Evolutionary conservation across 2,113 vertebrate genomes (phyloP).

Genomic region (Tenebrosternarchus preto): DNA sequence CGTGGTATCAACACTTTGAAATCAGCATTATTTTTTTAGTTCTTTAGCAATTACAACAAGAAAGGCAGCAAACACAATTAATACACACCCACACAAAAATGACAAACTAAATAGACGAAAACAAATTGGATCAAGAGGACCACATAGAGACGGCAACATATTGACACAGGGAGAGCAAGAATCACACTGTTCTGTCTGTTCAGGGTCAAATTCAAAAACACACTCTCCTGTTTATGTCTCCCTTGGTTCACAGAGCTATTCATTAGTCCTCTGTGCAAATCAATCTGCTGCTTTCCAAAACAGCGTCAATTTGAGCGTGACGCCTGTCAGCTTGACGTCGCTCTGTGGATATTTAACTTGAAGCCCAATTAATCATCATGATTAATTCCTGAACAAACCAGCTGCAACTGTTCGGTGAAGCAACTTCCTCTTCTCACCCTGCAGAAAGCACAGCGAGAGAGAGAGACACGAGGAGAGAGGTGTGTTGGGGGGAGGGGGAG

Average conservation of each 20-base stretch:
- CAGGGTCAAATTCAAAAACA: slow-evolving; percentile 58
- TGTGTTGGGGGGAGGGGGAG: slow-evolving; percentile 17
- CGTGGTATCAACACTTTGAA: neutral
- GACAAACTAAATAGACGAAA: neutral
- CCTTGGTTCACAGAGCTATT: slow-evolving; percentile 71
- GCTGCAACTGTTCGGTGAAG: slow-evolving; percentile 72
- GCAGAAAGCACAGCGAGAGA: slow-evolving; percentile 42
- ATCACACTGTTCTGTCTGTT: slow-evolving; percentile 44
- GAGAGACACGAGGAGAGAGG: slow-evolving; percentile 30
- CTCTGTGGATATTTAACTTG: slow-evolving; percentile 79
- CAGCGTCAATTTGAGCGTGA: slow-evolving; percentile 77
- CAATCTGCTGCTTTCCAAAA: slow-evolving; percentile 81
- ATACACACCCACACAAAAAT: slow-evolving; percentile 6
- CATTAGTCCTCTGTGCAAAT: slow-evolving; percentile 77
- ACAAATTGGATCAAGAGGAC: neutral
- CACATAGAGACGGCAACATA: neutral
- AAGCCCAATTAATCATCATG: slow-evolving; percentile 82
- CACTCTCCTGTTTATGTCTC: slow-evolving; percentile 67
- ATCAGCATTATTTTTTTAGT: neutral
- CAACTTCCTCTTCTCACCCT: slow-evolving; percentile 65
- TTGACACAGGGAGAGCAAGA: slow-evolving; percentile 56
- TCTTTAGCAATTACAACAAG: neutral
- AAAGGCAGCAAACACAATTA: neutral
- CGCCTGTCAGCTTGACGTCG: slow-evolving; percentile 76
- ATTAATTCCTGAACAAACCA: slow-evolving; percentile 80